Base-by-base conservation (phyloP, 2,888 invertebrate species). In the Vannuccia rotundouncinata region DNA sequence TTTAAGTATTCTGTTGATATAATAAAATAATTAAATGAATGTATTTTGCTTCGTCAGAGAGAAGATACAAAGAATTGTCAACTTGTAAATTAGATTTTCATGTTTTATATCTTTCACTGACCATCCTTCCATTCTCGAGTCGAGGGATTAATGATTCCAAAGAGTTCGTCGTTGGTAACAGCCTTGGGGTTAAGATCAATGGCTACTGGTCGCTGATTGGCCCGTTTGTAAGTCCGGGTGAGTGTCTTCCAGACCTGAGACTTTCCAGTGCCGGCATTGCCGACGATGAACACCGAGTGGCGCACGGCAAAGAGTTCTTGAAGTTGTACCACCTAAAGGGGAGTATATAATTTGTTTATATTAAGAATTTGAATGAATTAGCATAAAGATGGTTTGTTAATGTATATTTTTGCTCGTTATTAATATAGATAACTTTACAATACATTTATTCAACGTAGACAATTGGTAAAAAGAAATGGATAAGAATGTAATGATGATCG, bases 141-240 rank as follows among this genome's bases (percentile, higher is more conserved):
- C 5, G 83, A 30, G 29, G 95, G 94, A 89, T 95, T 95, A 83
- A 95, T 95, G 82, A 96, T 94, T 30, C 97, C 97, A 88, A 97
- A 97, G 29, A 97, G 89, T 88, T 97, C 97, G 86, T 97, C 95
- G 86, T 96, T 96, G 13, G 95, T 96, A 0, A 97, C 96, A 28
- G 95, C 96, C 84, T 97, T 97, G 0, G 97, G 96, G 89, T 97
- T 96, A 76, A 97, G 89, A 88, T 97, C 97, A 85, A 93, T 93
- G 85, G 92, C 95, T 74, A 94, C 90, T 0, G 96, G 96, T 87
- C 95, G 95, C 85, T 92, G 91, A 86, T 92, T 93, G 81, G 85
- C 84, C 88, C 95, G 95, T 85, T 93, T 93, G 88, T 96, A 95
- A 0, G 96, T 95, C 86, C 92, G 92, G 85, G 93, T 93, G 10